Evolutionary conservation across 2,113 vertebrate genomes (phyloP).

Genomic region (Nipponia nippon): DNA sequence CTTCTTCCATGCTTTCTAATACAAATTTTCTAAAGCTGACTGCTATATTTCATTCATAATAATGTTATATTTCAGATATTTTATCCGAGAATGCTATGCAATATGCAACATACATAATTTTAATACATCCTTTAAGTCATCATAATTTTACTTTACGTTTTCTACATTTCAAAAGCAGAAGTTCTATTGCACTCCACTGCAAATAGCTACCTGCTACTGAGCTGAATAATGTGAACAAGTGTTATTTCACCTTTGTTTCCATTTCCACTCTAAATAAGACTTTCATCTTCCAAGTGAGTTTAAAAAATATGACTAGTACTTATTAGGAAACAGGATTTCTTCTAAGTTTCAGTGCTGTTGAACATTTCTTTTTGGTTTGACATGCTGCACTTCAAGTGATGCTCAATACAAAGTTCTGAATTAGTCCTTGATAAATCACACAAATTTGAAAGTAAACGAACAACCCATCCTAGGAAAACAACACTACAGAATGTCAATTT

Average conservation of each 20-base stretch:
- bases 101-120: not conserved
- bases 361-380: not conserved
- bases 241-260: not conserved
- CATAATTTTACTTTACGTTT: not conserved
- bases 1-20: not conserved
- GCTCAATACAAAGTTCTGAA: not conserved
- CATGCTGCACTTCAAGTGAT: not conserved
- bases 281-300: not conserved
- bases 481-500: not conserved
- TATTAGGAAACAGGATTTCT: not conserved
- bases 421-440: not conserved
- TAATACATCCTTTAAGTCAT: not conserved
- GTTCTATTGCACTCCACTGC: not conserved
- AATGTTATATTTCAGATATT: not conserved
- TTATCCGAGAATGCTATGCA: accelerated
- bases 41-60: not conserved
- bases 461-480: not conserved
- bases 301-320: not conserved
- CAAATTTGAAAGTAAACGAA: not conserved
- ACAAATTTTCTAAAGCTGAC: not conserved
- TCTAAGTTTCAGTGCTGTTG: not conserved
- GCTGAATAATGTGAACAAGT: not conserved
- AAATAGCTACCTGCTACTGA: not conserved
- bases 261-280: not conserved
- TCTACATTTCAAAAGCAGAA: not conserved